Evolutionary conservation across 1,140 invertebrate genomes (phyloP).

Genomic region (Trachelipus rathkii): DNA sequence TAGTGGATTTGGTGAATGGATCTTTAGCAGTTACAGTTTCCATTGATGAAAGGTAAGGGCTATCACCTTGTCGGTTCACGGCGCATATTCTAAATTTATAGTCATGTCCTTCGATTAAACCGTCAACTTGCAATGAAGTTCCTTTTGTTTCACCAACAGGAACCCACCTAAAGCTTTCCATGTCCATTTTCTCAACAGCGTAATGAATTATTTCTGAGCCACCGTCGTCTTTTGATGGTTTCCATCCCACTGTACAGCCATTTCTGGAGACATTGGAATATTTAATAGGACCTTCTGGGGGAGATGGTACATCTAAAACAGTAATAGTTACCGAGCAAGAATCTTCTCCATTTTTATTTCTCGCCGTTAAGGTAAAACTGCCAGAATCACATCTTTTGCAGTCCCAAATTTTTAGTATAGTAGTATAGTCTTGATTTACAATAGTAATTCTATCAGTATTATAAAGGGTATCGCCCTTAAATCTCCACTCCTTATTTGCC

Average conservation of each 20-base stretch:
- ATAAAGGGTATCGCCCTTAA: slow-evolving; percentile 73
- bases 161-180: slow-evolving; percentile 87
- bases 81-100: slow-evolving; percentile 93
- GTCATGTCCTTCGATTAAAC: slow-evolving; percentile 85
- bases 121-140: slow-evolving; percentile 66
- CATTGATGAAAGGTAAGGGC: slow-evolving; percentile 74
- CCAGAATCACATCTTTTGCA: slow-evolving; percentile 86
- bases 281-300: slow-evolving; percentile 82
- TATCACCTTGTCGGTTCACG: slow-evolving; percentile 91
- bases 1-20: slow-evolving; percentile 89
- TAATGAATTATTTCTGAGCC: slow-evolving; percentile 88
- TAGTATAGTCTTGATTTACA: slow-evolving; percentile 77
- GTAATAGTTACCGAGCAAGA: slow-evolving; percentile 78
- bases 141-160: slow-evolving; percentile 74
- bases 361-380: slow-evolving; percentile 79
- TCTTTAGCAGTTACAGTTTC: slow-evolving; percentile 92
- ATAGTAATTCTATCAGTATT: slow-evolving; percentile 78
- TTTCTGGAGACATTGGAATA: slow-evolving; percentile 78
- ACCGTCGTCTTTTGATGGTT: slow-evolving; percentile 85
- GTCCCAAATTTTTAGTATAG: slow-evolving; percentile 79
- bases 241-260: slow-evolving; percentile 75
- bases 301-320: slow-evolving; percentile 76
- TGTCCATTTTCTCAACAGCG: slow-evolving; percentile 89
- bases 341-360: slow-evolving; percentile 87
- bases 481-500: slow-evolving; percentile 85